These are phyloP conservation scores for Pagrus major DNA, from an alignment of 2,113 vertebrate genomes.

Conservation along the genomic window DNA sequence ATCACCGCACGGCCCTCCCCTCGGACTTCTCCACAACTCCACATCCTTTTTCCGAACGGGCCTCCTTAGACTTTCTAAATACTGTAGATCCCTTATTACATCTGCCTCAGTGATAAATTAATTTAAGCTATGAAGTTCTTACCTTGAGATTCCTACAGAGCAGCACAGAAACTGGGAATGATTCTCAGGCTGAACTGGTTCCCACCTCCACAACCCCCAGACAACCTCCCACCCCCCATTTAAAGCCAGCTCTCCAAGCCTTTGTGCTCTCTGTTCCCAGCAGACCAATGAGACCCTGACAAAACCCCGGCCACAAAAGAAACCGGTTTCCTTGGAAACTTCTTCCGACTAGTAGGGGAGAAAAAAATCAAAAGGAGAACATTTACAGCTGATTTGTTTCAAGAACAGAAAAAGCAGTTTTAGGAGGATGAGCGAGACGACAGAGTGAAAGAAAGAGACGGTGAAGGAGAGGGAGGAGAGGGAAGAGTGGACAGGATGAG, in stretches of 20 bases:
- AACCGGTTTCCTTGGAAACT: constrained; percentile 95
- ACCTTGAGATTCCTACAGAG: constrained; percentile 71
- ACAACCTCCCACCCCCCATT: constrained; percentile 68
- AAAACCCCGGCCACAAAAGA: constrained; percentile 92
- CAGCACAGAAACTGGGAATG: constrained; percentile 63
- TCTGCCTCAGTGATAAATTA: constrained; percentile 1
- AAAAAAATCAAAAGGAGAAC: constrained; percentile 68
- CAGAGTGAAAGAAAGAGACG: constrained; percentile 43
- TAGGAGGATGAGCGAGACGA: constrained; percentile 56
- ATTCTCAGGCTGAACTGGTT: constrained; percentile 67
- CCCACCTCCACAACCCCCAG: constrained; percentile 56
- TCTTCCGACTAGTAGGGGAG: constrained; percentile 69
- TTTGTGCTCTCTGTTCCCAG: constrained; percentile 87
- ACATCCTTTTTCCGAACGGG: constrained; percentile 24
- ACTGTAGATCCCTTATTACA: not conserved
- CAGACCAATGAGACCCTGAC: constrained; percentile 88
- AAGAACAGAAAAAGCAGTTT: constrained; percentile 83
- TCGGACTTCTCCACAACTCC: constrained; percentile 1
- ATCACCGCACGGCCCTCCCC: constrained; percentile 16
- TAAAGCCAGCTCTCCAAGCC: constrained; percentile 78
- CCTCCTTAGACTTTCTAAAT: constrained; percentile 11
- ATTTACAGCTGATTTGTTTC: constrained; percentile 84
- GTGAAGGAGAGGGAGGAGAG: too few relatives aligned
- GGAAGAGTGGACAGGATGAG: constrained; percentile 41
- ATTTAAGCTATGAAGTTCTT: constrained; percentile 54